Evolutionary conservation across 2,113 vertebrate species (phyloP).

Genomic region (Phrynosoma platyrhinos): DNA sequence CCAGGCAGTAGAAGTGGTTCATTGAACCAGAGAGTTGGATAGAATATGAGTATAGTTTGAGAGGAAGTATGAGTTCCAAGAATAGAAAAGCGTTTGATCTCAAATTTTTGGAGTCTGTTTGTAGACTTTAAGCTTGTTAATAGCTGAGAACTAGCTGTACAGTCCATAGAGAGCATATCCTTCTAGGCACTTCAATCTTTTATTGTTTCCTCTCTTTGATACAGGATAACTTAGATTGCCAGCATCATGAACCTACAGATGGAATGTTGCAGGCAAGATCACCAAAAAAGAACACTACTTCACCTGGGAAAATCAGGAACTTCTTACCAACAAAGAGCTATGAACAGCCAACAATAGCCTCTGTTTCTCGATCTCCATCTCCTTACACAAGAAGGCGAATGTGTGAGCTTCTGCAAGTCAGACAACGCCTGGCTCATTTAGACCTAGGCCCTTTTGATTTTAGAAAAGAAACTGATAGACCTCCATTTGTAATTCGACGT

Average conservation of each 20-base stretch:
- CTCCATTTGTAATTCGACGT: conserved; percentile 88
- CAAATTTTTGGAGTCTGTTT: neutral
- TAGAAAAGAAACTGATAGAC: conserved; percentile 88
- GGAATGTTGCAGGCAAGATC: conserved; percentile 65
- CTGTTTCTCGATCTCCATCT: conserved; percentile 86
- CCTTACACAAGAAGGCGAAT: conserved; percentile 95
- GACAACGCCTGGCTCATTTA: conserved; percentile 88
- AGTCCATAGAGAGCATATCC: conserved; percentile 5
- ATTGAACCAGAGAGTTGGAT: neutral
- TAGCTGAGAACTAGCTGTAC: neutral
- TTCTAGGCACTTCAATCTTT: conserved; percentile 8
- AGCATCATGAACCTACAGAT: conserved; percentile 55
- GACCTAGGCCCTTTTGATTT: conserved; percentile 92
- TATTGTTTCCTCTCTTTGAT: conserved; percentile 56
- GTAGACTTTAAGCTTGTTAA: neutral
- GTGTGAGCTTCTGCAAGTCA: conserved; percentile 89
- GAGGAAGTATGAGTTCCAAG: neutral
- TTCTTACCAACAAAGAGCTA: conserved; percentile 75
- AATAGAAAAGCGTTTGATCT: neutral
- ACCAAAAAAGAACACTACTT: conserved; percentile 63
- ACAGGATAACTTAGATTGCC: conserved; percentile 64
- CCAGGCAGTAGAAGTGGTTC: neutral
- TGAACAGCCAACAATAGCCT: conserved; percentile 90
- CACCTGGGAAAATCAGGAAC: conserved; percentile 63
- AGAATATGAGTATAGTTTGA: neutral